phyloP scores from a whole-genome alignment of 1,140 invertebrate genomes.

The Globodera rostochiensis region DNA sequence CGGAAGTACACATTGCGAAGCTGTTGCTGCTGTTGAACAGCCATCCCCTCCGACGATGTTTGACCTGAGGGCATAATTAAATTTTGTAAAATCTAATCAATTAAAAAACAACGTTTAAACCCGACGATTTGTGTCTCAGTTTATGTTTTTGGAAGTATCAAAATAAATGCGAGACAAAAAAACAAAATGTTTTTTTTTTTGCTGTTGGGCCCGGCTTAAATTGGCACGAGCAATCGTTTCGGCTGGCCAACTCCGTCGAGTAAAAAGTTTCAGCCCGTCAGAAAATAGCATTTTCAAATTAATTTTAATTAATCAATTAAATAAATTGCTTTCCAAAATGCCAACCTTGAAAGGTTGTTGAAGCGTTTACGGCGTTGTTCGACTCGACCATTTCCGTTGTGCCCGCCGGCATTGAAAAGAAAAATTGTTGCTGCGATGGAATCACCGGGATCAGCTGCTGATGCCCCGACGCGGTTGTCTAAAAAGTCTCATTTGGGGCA shows the following conservation, averaged over 20 bases:
- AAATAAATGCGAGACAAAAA: background rate
- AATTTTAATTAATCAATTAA: background rate
- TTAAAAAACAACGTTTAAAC: no score
- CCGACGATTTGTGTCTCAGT: background rate
- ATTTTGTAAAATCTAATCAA: background rate
- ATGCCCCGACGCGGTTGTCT: background rate
- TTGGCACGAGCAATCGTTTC: background rate
- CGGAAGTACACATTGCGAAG: background rate
- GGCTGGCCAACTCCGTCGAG: slow-evolving; percentile 1
- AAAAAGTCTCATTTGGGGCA: background rate
- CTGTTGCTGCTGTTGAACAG: background rate
- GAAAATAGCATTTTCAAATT: background rate
- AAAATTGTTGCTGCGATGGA: slow-evolving; percentile 1
- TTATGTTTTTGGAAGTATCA: slow-evolving; percentile 2
- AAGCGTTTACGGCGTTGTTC: background rate
- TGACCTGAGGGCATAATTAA: background rate
- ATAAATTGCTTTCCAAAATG: no score
- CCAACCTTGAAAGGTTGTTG: background rate
- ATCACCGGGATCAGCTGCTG: slow-evolving; percentile 12
- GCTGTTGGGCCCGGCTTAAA: slow-evolving; percentile 7
- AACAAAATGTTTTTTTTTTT: background rate
- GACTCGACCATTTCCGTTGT: background rate
- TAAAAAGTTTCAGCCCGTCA: background rate
- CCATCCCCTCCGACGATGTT: background rate
- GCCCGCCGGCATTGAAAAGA: slow-evolving; percentile 5